Evolutionary conservation across 2,113 vertebrate genomes (phyloP).

Genomic region (Cranoglanis bouderius): DNA sequence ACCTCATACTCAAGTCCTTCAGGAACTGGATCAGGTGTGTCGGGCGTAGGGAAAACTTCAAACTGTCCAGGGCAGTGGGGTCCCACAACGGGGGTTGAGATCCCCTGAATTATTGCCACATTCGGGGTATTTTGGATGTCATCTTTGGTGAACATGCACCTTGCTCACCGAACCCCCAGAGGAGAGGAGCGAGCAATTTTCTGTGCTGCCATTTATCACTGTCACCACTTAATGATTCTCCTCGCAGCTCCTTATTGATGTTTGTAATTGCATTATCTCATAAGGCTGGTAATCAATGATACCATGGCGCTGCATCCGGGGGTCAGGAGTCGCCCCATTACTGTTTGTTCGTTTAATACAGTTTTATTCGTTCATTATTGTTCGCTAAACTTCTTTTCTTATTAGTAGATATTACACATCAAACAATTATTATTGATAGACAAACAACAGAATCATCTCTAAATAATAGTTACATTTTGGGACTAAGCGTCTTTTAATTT

Average conservation of each 20-base stretch:
- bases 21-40: neutral
- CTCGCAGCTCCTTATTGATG: slow-evolving; percentile 99
- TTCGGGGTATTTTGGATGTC: slow-evolving; percentile 65
- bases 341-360: slow-evolving; percentile 84
- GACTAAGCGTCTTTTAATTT: neutral
- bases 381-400: neutral
- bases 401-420: neutral
- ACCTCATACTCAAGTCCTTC: neutral
- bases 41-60: neutral
- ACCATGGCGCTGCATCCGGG: slow-evolving; percentile 83
- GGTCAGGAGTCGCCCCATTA: slow-evolving; percentile 85
- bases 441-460: neutral
- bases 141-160: slow-evolving; percentile 66
- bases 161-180: neutral
- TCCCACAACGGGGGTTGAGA: neutral
- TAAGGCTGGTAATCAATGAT: slow-evolving; percentile 96
- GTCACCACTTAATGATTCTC: slow-evolving; percentile 99
- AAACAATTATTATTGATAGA: neutral
- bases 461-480: neutral
- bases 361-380: slow-evolving; percentile 75
- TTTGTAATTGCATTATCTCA: slow-evolving; percentile 99
- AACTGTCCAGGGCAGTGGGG: neutral
- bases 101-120: neutral
- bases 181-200: slow-evolving; percentile 78
- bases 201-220: slow-evolving; percentile 99